A percentile compares a stretch with the other conserved stretches of the same genome.
Conservation (phyloP, 2,113 vertebrate genomes). For the Ictalurus furcatus region DNA sequence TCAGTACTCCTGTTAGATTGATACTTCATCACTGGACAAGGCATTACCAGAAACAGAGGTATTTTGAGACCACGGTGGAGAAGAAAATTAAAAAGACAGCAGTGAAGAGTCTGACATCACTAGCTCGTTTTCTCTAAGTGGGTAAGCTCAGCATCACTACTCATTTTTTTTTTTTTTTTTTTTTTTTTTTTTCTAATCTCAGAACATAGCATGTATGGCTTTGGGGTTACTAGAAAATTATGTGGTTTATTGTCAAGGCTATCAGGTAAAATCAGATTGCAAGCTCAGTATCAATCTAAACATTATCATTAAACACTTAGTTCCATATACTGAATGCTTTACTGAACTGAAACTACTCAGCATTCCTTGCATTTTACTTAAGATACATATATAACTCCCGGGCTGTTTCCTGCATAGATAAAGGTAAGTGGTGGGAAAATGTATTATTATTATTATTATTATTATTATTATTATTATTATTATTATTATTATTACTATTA, state of each 20-base stretch:
- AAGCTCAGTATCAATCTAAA: constrained; percentile 37
- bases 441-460: not conserved
- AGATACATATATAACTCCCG: not conserved
- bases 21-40: constrained; percentile 54
- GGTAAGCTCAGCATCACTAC: constrained; percentile 71
- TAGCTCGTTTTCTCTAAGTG: constrained; percentile 57
- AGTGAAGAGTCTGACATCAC: constrained; percentile 48
- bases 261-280: constrained; percentile 12
- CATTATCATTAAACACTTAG: constrained; percentile 12
- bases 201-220: constrained; percentile 19
- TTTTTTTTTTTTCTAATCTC: not conserved
- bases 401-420: not conserved
- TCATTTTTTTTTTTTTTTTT: not conserved
- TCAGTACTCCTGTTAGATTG: constrained; percentile 52
- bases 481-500: not conserved
- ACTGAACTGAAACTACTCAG: not conserved
- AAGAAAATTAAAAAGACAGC: constrained; percentile 40
- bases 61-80: constrained; percentile 55
- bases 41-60: constrained; percentile 41
- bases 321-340: not conserved
- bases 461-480: not conserved
- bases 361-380: constrained; percentile 26
- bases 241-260: not conserved
- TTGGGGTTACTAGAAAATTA: not conserved
- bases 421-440: not conserved